Evolutionary conservation across 2,888 invertebrate species (phyloP), one percentile per base, ranked within the genome.

Genomic region (Iselma pallidipennis): DNA sequence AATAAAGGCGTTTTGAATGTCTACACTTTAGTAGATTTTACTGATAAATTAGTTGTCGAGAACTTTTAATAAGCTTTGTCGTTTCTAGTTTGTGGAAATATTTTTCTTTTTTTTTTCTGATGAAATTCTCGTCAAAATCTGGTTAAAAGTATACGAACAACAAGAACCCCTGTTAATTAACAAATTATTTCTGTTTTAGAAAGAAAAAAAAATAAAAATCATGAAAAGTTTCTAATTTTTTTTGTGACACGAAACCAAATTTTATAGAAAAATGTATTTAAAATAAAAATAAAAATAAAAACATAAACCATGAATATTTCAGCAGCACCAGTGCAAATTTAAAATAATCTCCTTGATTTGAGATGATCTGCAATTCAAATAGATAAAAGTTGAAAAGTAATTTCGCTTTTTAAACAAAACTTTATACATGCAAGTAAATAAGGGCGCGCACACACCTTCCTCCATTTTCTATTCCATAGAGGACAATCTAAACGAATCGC

Each of bases 341-440:
- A 45, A 45, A 45, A 21, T 45, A 26, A 58, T 21, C 25, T 23
- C 42, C 19, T 28, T 42, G 52, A 59, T 59, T 59, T 48, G 3
- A 55, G 55, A 28, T 55, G 55, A 58, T 63, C 59, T 63, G 55
- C 50, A 61, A 57, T 61, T 57, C 61, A 61, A 61, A 55, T 56
- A 49, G 26, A 37, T 51, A 56, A 31, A 52, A 57, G 57, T 57
- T 57, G 57, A 9, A 25, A 57, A 57, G 61, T 51, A 61, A 61
- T 23, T 45, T 23, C n/a, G 5, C 19, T 42, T 10, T 42, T 42
- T 42, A 19, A 45, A 45, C n/a, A 21, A 23, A 45, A 45, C 45
- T 45, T 45, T 21, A 10, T 21, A 45, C 45, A 23, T 45, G 19
- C 6, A 45, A 45, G 12, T n/a, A 10, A 19, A 10, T 16, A 16